phyloP scores from a whole-genome alignment of 2,797 vertebrate genomes.

The Triplophysa bombifrons region DNA sequence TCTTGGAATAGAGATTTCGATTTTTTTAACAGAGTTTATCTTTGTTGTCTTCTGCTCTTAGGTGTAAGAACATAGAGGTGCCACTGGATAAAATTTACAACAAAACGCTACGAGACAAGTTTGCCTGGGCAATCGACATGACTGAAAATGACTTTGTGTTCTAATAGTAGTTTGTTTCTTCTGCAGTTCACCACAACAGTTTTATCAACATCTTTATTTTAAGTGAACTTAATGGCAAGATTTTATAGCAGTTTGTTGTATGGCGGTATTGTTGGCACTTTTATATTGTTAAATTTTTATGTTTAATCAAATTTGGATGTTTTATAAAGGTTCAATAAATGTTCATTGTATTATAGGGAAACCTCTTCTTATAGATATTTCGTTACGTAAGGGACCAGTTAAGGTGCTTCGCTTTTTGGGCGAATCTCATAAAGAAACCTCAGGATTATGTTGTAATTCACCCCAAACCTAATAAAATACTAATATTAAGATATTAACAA shows the following conservation, averaged over 20 bases:
- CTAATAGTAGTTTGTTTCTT: conserved; percentile 51
- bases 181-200: not conserved
- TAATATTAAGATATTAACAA: not conserved
- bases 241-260: not conserved
- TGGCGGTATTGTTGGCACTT: conserved; percentile 25
- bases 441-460: not conserved
- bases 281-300: conserved; percentile 15
- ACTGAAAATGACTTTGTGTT: conserved; percentile 79
- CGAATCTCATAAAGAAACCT: not conserved
- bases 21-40: not conserved
- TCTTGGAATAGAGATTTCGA: not conserved
- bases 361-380: not conserved
- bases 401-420: not conserved
- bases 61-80: conserved; percentile 81
- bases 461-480: too few species aligned
- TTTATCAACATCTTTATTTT: conserved; percentile 18
- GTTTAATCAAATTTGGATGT: not conserved
- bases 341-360: not conserved
- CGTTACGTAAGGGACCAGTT: not conserved
- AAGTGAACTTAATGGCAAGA: not conserved
- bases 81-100: conserved; percentile 83
- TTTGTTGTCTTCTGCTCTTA: conserved; percentile 50
- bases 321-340: conserved; percentile 44
- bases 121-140: conserved; percentile 85
- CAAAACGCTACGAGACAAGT: conserved; percentile 81